These are phyloP conservation scores for Orchestia grillus DNA, from an alignment of 1,140 invertebrate genomes.

Conservation along the genomic window DNA sequence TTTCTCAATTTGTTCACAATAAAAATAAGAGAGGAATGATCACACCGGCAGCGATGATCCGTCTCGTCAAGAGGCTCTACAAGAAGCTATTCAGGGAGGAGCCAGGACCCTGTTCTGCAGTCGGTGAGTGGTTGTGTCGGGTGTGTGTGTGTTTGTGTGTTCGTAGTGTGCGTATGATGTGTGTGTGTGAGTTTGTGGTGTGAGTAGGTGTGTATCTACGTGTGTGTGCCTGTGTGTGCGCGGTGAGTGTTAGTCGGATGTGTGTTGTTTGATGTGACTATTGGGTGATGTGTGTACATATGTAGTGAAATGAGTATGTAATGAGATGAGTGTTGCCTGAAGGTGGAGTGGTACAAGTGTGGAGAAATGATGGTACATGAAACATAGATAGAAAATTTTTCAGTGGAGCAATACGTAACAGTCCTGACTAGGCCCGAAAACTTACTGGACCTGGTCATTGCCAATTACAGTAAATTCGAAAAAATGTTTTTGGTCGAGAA, in stretches of 20 bases:
- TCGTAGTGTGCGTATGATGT: background rate
- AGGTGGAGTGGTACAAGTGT: too few species aligned
- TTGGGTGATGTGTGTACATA: background rate
- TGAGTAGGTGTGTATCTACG: background rate
- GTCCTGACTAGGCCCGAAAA: too few species aligned
- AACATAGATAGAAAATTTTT: too few species aligned
- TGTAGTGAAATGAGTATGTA: background rate
- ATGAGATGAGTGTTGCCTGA: background rate
- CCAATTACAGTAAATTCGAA: too few species aligned
- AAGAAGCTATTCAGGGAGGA: constrained; percentile 34
- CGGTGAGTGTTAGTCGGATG: background rate
- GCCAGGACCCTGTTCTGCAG: background rate
- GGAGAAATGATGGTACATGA: too few species aligned
- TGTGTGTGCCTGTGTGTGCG: background rate
- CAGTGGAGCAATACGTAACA: too few species aligned
- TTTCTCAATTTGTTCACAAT: background rate
- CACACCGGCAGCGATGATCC: background rate
- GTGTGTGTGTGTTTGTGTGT: background rate
- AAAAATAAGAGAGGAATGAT: constrained; percentile 16
- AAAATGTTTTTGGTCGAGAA: too few species aligned
- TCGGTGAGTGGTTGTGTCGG: background rate
- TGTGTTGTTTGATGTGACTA: background rate
- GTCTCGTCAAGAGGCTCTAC: constrained; percentile 30
- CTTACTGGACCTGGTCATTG: too few species aligned
- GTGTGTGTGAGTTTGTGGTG: background rate